Evolutionary conservation across 1,140 invertebrate species (phyloP).

Genomic region (Andrena cerasifolii): DNA sequence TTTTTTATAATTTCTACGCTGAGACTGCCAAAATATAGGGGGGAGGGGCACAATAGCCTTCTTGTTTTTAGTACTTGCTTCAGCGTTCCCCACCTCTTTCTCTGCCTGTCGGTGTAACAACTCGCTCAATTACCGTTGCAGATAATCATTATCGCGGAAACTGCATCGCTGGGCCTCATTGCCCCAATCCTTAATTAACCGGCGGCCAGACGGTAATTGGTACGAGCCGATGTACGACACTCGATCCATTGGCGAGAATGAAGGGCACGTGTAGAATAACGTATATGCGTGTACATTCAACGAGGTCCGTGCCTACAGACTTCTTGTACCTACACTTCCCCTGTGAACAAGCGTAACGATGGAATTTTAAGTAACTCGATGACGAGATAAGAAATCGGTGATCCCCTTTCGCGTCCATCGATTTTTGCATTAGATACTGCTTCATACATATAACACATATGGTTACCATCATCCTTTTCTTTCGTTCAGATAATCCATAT

Average conservation of each 20-base stretch:
- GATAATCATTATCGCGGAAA: constrained; percentile 78
- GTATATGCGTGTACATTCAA: not conserved
- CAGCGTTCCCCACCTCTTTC: constrained; percentile 2
- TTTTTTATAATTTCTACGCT: not conserved
- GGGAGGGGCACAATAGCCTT: not conserved
- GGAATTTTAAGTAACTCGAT: constrained; percentile 8
- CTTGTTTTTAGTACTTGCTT: not conserved
- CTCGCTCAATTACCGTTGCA: constrained; percentile 75
- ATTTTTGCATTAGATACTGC: no score
- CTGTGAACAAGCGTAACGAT: constrained; percentile 13
- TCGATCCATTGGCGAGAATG: constrained; percentile 59
- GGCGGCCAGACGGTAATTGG: constrained; percentile 73
- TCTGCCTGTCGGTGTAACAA: constrained; percentile 41
- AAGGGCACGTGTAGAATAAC: constrained; percentile 47
- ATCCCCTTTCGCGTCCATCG: not conserved
- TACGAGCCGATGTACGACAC: constrained; percentile 63
- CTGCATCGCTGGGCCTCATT: constrained; percentile 76
- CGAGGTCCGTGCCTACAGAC: not conserved
- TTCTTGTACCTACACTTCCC: not conserved
- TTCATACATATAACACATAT: no score
- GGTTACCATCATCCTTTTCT: no score
- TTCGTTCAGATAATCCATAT: no score
- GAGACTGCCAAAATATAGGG: not conserved
- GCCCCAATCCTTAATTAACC: constrained; percentile 78
- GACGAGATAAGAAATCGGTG: constrained; percentile 17